A percentile compares a stretch with the other conserved stretches of the same genome.
Conservation (phyloP, 2,797 vertebrate species). For the Halcyon chelicuti region DNA sequence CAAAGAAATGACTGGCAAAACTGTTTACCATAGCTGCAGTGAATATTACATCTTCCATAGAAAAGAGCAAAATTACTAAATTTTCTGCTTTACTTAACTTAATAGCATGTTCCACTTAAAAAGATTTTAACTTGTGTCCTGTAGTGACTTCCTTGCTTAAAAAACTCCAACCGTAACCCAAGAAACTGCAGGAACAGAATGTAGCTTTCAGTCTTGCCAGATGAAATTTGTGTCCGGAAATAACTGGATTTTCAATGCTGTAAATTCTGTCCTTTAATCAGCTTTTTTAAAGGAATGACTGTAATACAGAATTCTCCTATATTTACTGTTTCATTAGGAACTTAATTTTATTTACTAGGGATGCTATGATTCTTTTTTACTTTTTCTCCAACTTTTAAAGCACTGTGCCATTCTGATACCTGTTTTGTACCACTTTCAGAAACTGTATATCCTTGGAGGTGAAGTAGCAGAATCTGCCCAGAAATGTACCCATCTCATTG, state of each 20-base stretch:
- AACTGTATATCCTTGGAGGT: conserved; percentile 91
- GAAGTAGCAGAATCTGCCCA: conserved; percentile 89
- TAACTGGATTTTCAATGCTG: background rate
- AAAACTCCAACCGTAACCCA: background rate
- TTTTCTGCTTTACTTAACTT: background rate
- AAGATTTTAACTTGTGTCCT: background rate
- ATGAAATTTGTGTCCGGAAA: background rate
- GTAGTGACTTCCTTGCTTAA: background rate
- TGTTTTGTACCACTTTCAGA: conserved; percentile 77
- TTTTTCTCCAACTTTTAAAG: background rate
- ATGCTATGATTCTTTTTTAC: background rate
- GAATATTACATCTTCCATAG: background rate
- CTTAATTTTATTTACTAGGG: background rate
- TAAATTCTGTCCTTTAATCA: background rate
- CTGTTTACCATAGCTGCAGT: background rate
- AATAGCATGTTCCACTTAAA: background rate
- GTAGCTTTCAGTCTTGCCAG: background rate
- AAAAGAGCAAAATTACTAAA: background rate
- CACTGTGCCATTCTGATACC: background rate
- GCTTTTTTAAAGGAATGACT: background rate
- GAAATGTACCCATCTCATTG: conserved; percentile 93
- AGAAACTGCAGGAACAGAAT: background rate
- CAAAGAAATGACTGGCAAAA: background rate
- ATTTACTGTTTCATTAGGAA: background rate
- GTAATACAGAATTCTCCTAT: background rate